Evolutionary conservation across 2,113 vertebrate species (phyloP).

Genomic region (Chascanopsetta lugubris): DNA sequence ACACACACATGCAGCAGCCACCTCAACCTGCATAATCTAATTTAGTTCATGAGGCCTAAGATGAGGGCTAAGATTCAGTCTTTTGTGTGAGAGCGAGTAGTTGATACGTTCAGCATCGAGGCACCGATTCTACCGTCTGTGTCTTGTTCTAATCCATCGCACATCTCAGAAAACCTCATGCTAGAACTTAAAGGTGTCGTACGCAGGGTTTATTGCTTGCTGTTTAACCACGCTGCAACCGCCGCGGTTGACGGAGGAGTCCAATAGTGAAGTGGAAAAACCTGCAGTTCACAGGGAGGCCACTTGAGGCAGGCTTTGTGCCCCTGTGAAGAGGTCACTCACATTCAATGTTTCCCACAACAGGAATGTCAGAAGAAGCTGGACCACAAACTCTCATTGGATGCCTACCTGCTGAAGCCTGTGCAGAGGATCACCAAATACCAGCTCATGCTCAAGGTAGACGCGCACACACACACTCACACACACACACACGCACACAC

Average conservation of each 20-base stretch:
- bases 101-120: background rate
- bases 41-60: too few species aligned
- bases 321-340: too few species aligned
- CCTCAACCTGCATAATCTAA: background rate
- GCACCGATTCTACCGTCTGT: background rate
- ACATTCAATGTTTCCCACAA: slow-evolving; percentile 13
- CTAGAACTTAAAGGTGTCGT: too few species aligned
- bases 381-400: slow-evolving; percentile 91
- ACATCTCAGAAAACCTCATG: too few species aligned
- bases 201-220: too few species aligned
- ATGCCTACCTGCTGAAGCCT: slow-evolving; percentile 91
- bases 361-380: slow-evolving; percentile 90
- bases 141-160: too few species aligned
- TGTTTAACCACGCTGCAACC: too few species aligned
- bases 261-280: too few species aligned
- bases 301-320: too few species aligned
- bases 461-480: background rate
- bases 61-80: background rate
- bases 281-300: too few species aligned
- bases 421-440: slow-evolving; percentile 95
- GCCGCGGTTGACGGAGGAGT: too few species aligned
- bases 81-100: background rate
- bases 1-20: background rate
- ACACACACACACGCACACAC: background rate
- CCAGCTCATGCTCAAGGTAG: slow-evolving; percentile 89